Percentiles rank a stretch among this genome's conserved stretches.
Conservation (phyloP, 2,888 invertebrate species). For the Drosophila tanythrix region DNA sequence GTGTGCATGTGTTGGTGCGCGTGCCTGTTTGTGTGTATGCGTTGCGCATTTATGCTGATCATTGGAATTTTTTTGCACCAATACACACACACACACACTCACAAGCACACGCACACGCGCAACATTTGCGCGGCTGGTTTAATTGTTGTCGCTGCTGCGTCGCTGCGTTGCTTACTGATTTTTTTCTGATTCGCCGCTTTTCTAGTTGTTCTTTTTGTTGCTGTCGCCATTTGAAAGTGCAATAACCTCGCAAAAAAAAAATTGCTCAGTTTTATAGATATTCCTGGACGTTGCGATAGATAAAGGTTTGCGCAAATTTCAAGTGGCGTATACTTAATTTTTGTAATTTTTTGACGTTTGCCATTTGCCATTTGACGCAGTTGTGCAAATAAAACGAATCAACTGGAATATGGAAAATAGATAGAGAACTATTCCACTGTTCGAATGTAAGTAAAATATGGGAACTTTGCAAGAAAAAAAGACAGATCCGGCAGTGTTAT, state of each 20-base stretch:
- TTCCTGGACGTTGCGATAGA: constrained; percentile 28
- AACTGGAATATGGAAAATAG: neutral
- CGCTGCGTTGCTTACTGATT: constrained; percentile 61
- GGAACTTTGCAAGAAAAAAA: neutral
- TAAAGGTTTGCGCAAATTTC: constrained; percentile 6
- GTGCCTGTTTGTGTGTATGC: constrained; percentile 41
- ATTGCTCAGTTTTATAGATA: constrained; percentile 33
- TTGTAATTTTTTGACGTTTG: neutral
- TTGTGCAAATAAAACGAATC: constrained; percentile 33
- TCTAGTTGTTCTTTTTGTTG: constrained; percentile 19
- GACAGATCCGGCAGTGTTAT: neutral
- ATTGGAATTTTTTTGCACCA: constrained; percentile 72
- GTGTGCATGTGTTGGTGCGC: constrained; percentile 48
- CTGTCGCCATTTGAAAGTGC: constrained; percentile 64
- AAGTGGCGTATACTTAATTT: constrained; percentile 43
- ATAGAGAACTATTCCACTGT: neutral
- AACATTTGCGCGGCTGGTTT: constrained; percentile 38
- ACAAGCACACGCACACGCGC: constrained; percentile 22
- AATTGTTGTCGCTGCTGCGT: constrained; percentile 59
- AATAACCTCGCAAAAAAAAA: constrained; percentile 71
- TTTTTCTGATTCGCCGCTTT: constrained; percentile 32
- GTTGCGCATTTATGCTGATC: constrained; percentile 77
- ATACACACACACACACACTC: constrained; percentile 32
- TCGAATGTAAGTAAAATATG: constrained; percentile 2
- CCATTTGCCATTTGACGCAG: constrained; percentile 6